Percentiles rank a stretch among this genome's conserved stretches.
These are phyloP conservation scores for Acanthosepion pharaonis DNA, from an alignment of 2,888 invertebrate species.

Conservation along the genomic window DNA sequence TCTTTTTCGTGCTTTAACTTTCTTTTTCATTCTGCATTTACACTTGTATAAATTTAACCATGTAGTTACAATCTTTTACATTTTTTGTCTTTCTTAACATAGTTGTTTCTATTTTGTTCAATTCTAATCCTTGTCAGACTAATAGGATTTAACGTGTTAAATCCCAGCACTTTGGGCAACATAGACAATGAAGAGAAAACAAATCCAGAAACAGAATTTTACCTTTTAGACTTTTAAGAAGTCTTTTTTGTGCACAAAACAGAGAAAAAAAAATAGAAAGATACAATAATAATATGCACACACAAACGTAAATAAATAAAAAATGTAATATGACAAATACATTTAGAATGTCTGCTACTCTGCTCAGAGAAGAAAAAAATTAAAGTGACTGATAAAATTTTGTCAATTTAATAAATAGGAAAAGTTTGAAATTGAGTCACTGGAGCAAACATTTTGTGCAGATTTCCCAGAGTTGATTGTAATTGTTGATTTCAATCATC, in stretches of 20 bases:
- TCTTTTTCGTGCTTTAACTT: not conserved
- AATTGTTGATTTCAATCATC: not conserved
- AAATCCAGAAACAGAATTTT: not conserved
- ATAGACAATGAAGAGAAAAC: not conserved
- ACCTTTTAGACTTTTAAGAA: slow-evolving; percentile 4
- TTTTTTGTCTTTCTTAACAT: not conserved
- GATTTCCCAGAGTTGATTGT: not conserved
- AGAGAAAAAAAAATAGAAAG: not conserved
- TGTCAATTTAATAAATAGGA: not conserved
- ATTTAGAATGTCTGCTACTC: slow-evolving; percentile 33
- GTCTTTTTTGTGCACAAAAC: not conserved
- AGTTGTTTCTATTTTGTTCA: not conserved
- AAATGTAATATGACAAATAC: not conserved
- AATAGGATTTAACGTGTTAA: not conserved
- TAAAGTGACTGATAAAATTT: not conserved
- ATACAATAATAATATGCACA: not conserved
- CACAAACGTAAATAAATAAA: too few species aligned
- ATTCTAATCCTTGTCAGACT: slow-evolving; percentile 33
- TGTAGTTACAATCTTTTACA: not conserved
- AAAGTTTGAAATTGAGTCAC: not conserved
- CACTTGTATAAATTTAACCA: not conserved
- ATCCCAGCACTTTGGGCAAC: not conserved
- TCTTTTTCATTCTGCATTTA: not conserved
- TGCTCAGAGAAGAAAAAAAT: not conserved
- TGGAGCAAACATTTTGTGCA: not conserved